phyloP scores from a whole-genome alignment of 1,140 invertebrate genomes.

The Odontomachus brunneus region DNA sequence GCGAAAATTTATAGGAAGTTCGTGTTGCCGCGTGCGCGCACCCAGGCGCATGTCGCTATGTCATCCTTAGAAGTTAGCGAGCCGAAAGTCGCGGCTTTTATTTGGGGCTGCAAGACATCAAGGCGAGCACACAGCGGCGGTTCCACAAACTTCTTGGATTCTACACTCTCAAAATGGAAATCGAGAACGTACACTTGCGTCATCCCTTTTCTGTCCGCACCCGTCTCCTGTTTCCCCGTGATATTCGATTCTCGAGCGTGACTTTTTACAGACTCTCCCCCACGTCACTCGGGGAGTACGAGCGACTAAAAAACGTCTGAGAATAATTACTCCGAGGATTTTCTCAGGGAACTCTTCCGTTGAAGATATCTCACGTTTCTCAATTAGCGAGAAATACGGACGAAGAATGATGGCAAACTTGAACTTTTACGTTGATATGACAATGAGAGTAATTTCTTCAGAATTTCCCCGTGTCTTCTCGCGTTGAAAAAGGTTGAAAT shows the following conservation, averaged over 20 bases:
- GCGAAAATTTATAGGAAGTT: slow-evolving; percentile 51
- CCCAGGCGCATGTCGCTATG: slow-evolving; percentile 28
- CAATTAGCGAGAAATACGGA: no score
- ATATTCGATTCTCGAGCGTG: slow-evolving; percentile 64
- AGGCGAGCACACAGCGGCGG: slow-evolving; percentile 7
- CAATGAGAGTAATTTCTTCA: background rate
- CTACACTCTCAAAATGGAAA: slow-evolving; percentile 50
- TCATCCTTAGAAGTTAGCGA: slow-evolving; percentile 54
- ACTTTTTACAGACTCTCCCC: slow-evolving; percentile 29
- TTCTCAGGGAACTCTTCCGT: background rate
- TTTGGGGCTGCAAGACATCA: slow-evolving; percentile 38
- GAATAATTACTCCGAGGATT: background rate
- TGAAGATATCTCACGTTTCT: no score
- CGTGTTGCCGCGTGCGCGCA: background rate
- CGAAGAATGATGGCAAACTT: background rate
- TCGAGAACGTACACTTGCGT: slow-evolving; percentile 61
- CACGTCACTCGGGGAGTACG: background rate
- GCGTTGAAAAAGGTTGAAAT: background rate
- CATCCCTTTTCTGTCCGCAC: slow-evolving; percentile 13
- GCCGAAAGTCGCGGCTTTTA: slow-evolving; percentile 52
- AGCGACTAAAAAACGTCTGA: background rate
- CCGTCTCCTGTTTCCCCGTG: slow-evolving; percentile 48
- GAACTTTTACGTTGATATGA: background rate
- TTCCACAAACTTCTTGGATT: slow-evolving; percentile 56
- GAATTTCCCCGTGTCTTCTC: background rate